Base-by-base conservation (phyloP, 2,888 invertebrate species). In the Sesamia inferens region DNA sequence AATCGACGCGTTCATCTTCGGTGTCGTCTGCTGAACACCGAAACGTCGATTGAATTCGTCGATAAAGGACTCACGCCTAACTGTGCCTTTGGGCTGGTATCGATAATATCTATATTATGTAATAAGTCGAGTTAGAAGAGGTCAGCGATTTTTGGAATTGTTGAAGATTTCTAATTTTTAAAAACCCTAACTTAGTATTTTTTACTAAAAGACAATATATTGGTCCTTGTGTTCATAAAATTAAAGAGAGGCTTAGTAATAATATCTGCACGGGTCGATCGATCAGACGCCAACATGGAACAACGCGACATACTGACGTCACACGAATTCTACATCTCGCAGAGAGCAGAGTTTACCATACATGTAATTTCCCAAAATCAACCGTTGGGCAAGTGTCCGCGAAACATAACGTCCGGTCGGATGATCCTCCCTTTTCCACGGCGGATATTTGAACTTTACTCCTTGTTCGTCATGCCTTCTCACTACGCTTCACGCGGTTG, bases 61-160 rank as follows among this genome's bases (percentile, higher is more conserved):
- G 93, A 93, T 93, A 93, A 89, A 93, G 93, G 93, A 93, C 90
- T 87, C 89, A 83, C 78, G 76, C 71, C 73, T 91, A 91, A 90
- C 92, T 88, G 91, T 92, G 88, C 83, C 84, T 73, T 83, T 83
- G 81, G 82, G 85, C 82, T 74, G 71, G 74, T 58, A 55, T 47
- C 58, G 93, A 93, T 93, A 91, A 89, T 82, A 93, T 93, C 93
- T 91, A 74, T 87, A 87, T 89, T 88, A 85, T 76, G 74, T 78
- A 73, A 80, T 83, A 85, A 89, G 79, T 67, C 70, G 80, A 89
- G 85, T 77, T 71, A 87, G 54, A 75, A 81, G 82, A 76, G 70
- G 31, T 13, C 22, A 44, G 85, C 82, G 83, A 39, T 65, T 78
- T 72, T 58, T 11, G 24, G 19, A 1, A 58, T 5, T 19, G 0